Conservation (phyloP, 2,113 vertebrate species). For the Platysteira castanea region DNA sequence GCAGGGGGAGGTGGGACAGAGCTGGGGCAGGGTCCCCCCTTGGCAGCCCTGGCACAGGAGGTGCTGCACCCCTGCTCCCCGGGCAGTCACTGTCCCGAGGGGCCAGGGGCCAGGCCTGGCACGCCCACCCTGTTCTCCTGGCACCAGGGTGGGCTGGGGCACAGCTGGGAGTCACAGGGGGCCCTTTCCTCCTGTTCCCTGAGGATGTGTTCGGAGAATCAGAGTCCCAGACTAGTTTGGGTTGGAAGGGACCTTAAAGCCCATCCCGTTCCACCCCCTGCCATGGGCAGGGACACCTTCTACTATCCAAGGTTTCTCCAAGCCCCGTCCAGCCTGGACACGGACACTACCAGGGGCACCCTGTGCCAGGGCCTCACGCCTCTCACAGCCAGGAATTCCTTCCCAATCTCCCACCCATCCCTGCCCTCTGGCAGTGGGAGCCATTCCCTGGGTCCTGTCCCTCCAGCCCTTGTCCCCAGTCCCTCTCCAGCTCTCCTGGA, state of each 20-base stretch:
- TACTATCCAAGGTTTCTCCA: neutral
- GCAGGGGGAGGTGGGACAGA: neutral
- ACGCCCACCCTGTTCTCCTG: neutral
- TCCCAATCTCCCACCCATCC: rapidly evolving
- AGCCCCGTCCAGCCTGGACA: neutral
- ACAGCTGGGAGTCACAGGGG: neutral
- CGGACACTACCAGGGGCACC: neutral
- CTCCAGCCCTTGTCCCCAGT: neutral
- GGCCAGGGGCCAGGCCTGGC: neutral
- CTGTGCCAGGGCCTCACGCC: neutral
- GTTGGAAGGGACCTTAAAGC: neutral
- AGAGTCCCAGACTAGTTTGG: neutral
- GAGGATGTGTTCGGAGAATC: neutral
- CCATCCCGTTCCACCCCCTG: neutral
- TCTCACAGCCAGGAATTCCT: rapidly evolving
- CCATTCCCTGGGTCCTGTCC: neutral
- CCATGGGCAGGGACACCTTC: neutral
- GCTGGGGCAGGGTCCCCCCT: neutral
- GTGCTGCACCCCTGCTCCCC: neutral
- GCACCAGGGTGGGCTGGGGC: neutral
- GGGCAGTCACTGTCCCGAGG: neutral
- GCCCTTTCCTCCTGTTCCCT: neutral
- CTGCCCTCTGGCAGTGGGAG: neutral
- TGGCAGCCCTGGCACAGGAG: neutral
- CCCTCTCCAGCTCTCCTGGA: neutral